Conservation (phyloP, 1,140 invertebrate species). For the Monomorium pharaonis region DNA sequence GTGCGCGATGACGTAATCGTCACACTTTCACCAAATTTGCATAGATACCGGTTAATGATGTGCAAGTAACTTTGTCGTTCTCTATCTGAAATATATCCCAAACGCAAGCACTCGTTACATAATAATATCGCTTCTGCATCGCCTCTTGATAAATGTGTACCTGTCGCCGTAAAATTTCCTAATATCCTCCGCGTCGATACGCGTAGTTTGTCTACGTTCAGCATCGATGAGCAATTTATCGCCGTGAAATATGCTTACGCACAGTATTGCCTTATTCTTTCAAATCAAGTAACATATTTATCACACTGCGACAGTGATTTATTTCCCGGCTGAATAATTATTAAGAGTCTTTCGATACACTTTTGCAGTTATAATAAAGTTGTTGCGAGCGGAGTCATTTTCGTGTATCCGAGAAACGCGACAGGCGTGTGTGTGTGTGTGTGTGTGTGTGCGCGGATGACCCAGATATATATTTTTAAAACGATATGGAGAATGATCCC, state of each 20-base stretch:
- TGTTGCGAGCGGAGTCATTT: background rate
- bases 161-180: background rate
- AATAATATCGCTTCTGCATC: conserved; percentile 17
- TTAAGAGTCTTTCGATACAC: background rate
- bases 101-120: background rate
- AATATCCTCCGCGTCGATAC: background rate
- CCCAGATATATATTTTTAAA: conserved; percentile 60
- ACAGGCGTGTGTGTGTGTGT: background rate
- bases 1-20: conserved; percentile 4
- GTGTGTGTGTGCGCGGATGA: conserved; percentile 13
- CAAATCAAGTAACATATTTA: conserved; percentile 28
- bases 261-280: background rate
- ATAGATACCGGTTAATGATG: conserved; percentile 12
- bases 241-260: conserved; percentile 19
- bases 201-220: background rate
- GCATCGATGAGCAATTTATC: conserved; percentile 24
- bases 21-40: conserved; percentile 32
- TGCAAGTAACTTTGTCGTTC: background rate
- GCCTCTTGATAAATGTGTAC: conserved; percentile 3
- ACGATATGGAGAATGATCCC: conserved; percentile 48
- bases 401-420: conserved; percentile 2
- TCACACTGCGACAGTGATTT: conserved; percentile 43
- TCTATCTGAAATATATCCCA: background rate
- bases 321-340: conserved; percentile 20
- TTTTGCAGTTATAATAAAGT: conserved; percentile 7